Percentiles rank a stretch among this genome's conserved stretches.
phyloP scores from a whole-genome alignment of 2,888 invertebrate species.

The Cheilosia variabilis region DNA sequence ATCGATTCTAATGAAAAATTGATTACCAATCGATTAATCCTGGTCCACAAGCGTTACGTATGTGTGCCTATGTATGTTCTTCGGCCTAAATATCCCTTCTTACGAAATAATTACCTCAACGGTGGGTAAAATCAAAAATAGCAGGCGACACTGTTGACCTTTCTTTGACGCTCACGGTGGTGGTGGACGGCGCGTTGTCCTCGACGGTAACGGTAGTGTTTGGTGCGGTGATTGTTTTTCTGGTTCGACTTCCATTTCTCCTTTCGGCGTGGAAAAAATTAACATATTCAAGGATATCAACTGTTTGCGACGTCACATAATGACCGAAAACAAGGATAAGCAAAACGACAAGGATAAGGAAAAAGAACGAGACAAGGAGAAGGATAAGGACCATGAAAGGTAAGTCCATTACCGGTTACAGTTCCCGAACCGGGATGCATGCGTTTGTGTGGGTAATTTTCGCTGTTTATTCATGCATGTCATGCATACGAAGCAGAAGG shows the following conservation, averaged over 20 bases:
- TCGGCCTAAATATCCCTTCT: not conserved
- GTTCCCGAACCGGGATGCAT: not conserved
- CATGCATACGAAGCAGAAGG: constrained; percentile 19
- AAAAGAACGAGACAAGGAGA: constrained; percentile 55
- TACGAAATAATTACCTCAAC: constrained; percentile 18
- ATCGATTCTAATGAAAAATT: constrained; percentile 47
- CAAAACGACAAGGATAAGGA: constrained; percentile 62
- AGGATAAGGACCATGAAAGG: constrained; percentile 59
- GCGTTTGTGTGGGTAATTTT: not conserved
- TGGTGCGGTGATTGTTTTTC: constrained; percentile 34
- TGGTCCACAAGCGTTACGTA: constrained; percentile 7
- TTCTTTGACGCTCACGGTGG: constrained; percentile 6
- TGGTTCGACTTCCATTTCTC: constrained; percentile 20
- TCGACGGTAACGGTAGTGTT: constrained; percentile 10
- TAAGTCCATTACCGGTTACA: not conserved
- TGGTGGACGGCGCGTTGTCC: constrained; percentile 1
- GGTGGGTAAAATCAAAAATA: not conserved
- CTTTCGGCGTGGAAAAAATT: constrained; percentile 58
- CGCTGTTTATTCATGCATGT: constrained; percentile 28
- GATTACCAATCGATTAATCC: constrained; percentile 48
- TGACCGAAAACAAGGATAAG: constrained; percentile 64
- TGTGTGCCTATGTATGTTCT: constrained; percentile 6
- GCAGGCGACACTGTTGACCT: constrained; percentile 11
- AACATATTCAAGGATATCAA: constrained; percentile 67
- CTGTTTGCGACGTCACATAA: constrained; percentile 60